phyloP scores from a whole-genome alignment of 30 jellyfish, hydroid and myxozoan species.

The Calvadosia cruxmelitensis region DNA sequence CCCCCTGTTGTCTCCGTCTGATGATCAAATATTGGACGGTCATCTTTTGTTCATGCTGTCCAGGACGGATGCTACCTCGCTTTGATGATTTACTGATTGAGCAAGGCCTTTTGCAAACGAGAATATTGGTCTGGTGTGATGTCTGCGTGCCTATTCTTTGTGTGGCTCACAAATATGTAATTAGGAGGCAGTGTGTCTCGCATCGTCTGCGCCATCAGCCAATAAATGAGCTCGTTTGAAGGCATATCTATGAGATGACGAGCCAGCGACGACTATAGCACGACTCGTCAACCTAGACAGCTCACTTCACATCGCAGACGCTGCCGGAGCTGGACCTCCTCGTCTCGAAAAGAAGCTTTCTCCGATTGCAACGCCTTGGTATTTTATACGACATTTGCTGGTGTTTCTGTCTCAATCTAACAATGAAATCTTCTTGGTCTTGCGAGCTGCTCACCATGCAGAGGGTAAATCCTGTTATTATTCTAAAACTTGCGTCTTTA shows the following conservation, averaged over 20 bases:
- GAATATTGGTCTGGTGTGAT: neutral
- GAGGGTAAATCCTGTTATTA: too few species aligned
- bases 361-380: too few species aligned
- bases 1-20: too few species aligned
- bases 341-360: too few species aligned
- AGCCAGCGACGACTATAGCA: neutral
- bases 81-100: neutral
- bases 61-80: neutral
- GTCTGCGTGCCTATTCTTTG: neutral
- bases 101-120: neutral
- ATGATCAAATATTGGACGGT: too few species aligned
- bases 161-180: neutral
- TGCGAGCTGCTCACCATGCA: neutral
- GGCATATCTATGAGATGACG: neutral
- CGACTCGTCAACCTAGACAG: too few species aligned
- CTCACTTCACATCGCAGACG: too few species aligned
- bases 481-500: too few species aligned
- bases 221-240: neutral
- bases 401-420: neutral
- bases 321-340: too few species aligned
- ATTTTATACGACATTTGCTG: neutral
- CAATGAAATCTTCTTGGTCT: neutral
- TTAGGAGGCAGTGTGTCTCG: neutral
- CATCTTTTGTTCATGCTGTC: neutral
- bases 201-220: neutral